Evolutionary conservation across 1,140 invertebrate species (phyloP), one percentile per base, ranked within the genome.

Genomic region (Caerostris darwini): DNA sequence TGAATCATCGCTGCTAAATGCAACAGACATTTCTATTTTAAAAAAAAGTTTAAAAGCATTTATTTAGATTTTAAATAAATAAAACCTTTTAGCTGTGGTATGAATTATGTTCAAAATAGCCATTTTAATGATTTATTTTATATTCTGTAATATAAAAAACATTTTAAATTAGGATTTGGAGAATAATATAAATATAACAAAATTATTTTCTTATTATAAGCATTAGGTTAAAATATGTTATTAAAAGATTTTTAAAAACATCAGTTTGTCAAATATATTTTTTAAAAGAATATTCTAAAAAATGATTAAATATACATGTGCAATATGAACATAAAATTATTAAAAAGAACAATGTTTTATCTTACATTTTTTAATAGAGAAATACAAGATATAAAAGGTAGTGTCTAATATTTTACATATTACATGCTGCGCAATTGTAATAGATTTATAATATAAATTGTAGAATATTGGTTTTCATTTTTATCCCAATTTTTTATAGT

Each of bases 1-100:
- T 3, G 77, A 64, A 90, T 85, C 87, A 67, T 71, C 77, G 59
- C 87, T 69, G 53, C 77, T 69, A 61, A 94, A 90, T 59, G 77
- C 87, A 56, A 94, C 53, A 83, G 77, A 71, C 88, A 90, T 94
- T 7, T 7, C 88, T 94, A 19, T 34, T 34, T 34, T 1, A 34
- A 34, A 34, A 34, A 34, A 34, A 34, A 34, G 34, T 34, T 34
- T 34, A 34, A 34, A 34, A 34, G 34, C 34, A 34, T 34, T 34
- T 34, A 34, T 34, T 34, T 34, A 34, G 34, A 1, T 34, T 34
- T 34, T 34, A 34, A 34, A 34, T 34, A 34, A 34, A 34, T 34
- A 34, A 34, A 34, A 34, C 34, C 0, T 34, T 34, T 34, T 34
- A 34, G 34, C 34, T 34, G 34, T 34, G 34, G 34, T 34, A 34